Evolutionary conservation across 92 coral and sea anemone species (phyloP).

Genomic region (Porites evermanni): DNA sequence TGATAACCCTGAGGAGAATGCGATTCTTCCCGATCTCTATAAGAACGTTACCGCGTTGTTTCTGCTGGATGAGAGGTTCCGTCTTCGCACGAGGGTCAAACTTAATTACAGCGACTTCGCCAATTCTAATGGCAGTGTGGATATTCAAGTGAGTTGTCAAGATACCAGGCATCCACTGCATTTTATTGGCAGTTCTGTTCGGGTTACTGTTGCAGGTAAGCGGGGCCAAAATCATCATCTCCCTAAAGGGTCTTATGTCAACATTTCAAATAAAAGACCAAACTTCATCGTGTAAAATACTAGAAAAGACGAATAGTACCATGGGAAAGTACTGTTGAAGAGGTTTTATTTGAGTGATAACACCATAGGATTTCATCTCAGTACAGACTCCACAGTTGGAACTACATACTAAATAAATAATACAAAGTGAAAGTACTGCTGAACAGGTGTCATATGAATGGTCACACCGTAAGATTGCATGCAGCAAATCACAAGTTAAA

Average conservation of each 20-base stretch:
- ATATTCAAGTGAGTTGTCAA: constrained; percentile 56
- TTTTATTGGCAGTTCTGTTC: constrained; percentile 50
- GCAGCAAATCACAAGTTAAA: too few relatives aligned
- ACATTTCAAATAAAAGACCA: too few relatives aligned
- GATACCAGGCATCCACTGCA: constrained; percentile 56
- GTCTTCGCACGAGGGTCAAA: constrained; percentile 38
- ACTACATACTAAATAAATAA: too few relatives aligned
- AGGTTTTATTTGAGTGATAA: too few relatives aligned
- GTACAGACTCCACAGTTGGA: too few relatives aligned
- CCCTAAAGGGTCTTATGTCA: background rate
- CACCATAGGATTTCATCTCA: too few relatives aligned
- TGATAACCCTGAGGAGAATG: constrained; percentile 53
- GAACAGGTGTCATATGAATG: too few relatives aligned
- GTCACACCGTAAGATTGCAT: too few relatives aligned
- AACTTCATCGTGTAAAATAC: too few relatives aligned
- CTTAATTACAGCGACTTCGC: constrained; percentile 32
- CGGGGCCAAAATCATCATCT: background rate
- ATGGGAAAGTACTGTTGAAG: too few relatives aligned
- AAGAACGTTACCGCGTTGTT: constrained; percentile 52
- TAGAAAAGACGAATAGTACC: too few relatives aligned
- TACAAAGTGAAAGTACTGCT: too few relatives aligned
- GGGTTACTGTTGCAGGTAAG: constrained; percentile 50
- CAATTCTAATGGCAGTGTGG: constrained; percentile 32
- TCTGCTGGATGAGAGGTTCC: constrained; percentile 45
- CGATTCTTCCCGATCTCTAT: constrained; percentile 11